phyloP scores from a whole-genome alignment of 2,113 vertebrate genomes.

The Rhea americana region DNA sequence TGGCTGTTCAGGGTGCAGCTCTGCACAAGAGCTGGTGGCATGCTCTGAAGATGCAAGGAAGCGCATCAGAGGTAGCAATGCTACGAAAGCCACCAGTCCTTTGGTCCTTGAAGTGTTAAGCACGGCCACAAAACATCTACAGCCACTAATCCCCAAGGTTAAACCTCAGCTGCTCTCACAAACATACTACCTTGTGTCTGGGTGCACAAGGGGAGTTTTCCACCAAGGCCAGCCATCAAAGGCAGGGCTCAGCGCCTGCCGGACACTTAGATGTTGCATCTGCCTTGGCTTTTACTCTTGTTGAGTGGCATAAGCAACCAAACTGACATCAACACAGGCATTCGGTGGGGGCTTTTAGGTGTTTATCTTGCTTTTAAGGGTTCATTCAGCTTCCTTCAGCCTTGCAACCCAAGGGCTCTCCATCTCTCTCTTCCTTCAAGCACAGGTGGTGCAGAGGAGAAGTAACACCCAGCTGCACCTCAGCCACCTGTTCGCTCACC shows the following conservation, averaged over 20 bases:
- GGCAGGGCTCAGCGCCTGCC: neutral
- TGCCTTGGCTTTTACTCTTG: constrained; percentile 36
- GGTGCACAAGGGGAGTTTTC: neutral
- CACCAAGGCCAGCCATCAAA: neutral
- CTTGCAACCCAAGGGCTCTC: neutral
- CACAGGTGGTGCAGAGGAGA: neutral
- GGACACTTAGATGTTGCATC: neutral
- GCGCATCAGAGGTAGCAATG: neutral
- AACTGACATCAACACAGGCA: constrained; percentile 13
- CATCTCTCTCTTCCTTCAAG: neutral
- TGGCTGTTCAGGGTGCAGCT: neutral
- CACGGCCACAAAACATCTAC: neutral
- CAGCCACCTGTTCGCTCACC: no score
- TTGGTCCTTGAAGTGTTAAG: neutral
- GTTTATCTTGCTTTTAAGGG: constrained; percentile 17
- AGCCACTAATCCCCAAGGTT: neutral
- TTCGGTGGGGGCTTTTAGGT: constrained; percentile 23
- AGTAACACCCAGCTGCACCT: accelerated
- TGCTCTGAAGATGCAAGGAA: neutral
- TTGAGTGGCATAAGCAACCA: constrained; percentile 39
- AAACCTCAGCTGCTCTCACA: neutral
- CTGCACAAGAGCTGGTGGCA: neutral
- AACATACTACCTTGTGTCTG: neutral
- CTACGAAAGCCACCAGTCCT: neutral
- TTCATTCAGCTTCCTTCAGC: neutral